Base-by-base conservation (phyloP, 2,113 vertebrate genomes). In the Acanthisitta chloris region DNA sequence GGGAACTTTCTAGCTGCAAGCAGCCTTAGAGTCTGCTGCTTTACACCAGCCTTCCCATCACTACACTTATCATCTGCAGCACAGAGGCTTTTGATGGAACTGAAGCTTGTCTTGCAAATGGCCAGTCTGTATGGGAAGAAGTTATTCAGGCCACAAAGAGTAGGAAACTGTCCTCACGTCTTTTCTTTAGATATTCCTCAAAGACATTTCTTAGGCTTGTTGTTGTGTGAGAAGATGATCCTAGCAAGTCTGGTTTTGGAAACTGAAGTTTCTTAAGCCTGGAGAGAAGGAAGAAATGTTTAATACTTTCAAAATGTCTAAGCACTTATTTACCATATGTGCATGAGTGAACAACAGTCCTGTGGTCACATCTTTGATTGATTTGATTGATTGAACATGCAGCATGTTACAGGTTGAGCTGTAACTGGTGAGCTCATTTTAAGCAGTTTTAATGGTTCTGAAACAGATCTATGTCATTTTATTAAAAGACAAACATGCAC, bases 111-210 rank as follows among this genome's bases (percentile, higher is more conserved):
- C 80, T 78, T 82, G n/a, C 45, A 85, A 89, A 82, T 61, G 73
- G 45, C 20, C 84, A 36, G 48, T 54, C 61, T 9, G 1, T 43
- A 45, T 45, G 29, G 54, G 31, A 91, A 72, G 24, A 83, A 14
- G 29, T 70, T 77, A 70, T 73, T 80, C 57, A 49, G 61, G 70
- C 31, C 61, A n/a, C 2, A 0, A 67, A 71, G 40, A 43, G 51
- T 71, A 74, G 51, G 86, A 84, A 89, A 72, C 19, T 49, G 54
- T 66, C 48, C 61, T 88, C 12, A 6, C 9, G 3, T 58, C 69
- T 88, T 89, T 84, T 33, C 61, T 85, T 92, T 55, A 87, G 62
- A 89, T 87, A 54, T 33, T 40, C 57, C 78, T 89, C 89, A 94
- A 89, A 95, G 83, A 67, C n/a, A 18, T 71, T 81, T 92, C 43